Conservation (phyloP, 2,113 vertebrate species). For the Stegostoma tigrinum region DNA sequence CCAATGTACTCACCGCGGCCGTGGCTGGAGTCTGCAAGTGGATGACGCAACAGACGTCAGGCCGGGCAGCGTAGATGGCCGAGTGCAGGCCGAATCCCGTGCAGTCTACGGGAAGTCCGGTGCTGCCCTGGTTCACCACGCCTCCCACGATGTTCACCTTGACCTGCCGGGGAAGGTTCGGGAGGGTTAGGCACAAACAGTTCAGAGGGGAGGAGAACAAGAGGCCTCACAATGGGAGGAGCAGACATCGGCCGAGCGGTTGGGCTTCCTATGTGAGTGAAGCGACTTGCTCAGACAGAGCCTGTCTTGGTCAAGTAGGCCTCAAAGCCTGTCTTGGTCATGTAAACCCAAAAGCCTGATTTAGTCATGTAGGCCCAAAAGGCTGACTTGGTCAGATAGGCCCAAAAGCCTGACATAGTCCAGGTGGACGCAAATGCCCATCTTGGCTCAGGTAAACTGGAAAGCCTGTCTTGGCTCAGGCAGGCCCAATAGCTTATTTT, state of each 20-base stretch:
- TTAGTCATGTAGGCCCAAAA: no score
- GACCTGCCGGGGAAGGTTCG: constrained; percentile 55
- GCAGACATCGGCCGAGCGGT: not conserved
- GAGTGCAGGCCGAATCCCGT: constrained; percentile 82
- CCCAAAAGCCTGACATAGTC: no score
- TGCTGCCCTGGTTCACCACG: constrained; percentile 83
- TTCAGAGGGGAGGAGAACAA: not conserved
- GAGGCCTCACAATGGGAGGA: not conserved
- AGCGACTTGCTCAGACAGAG: no score
- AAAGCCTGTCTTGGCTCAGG: no score
- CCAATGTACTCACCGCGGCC: constrained; percentile 62
- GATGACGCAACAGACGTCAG: constrained; percentile 75
- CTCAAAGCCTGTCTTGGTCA: no score
- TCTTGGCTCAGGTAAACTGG: no score
- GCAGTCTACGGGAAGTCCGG: constrained; percentile 69
- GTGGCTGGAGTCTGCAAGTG: constrained; percentile 82
- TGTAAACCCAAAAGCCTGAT: no score
- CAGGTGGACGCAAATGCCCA: no score
- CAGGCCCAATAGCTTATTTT: no score
- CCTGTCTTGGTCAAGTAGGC: no score
- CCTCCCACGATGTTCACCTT: constrained; percentile 93
- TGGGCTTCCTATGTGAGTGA: not conserved
- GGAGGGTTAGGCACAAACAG: no score
- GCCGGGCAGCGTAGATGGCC: constrained; percentile 82
- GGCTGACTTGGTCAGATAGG: no score